Base-by-base conservation (phyloP, 2,797 vertebrate species). In the Paramormyrops hopkinsi region DNA sequence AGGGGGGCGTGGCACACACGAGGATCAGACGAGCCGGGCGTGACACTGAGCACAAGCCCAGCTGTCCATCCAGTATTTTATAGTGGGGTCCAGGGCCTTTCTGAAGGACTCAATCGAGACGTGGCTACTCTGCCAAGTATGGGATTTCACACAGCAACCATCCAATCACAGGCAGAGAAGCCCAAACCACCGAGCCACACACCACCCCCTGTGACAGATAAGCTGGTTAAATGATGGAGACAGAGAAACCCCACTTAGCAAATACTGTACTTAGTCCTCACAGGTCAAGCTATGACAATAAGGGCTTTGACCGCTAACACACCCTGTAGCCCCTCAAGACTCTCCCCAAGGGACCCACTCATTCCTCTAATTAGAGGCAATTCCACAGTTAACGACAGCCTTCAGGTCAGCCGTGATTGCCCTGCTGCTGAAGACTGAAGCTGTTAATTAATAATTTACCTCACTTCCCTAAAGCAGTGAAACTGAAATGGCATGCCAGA, bases 401-500 rank as follows among this genome's bases (percentile, higher is more conserved):
- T 48, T 48, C 83, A 86, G 46, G 46, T 86, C 83, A 51, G 83
- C 51, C 1, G 12, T 14, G 48, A 86, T 8, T 29, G 48, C 48
- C 25, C 14, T 53, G 46, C 46, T 14, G 50, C 22, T 86, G 48
- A 51, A 53, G 9, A 48, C 50, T 22, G 48, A 86, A 50, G 46
- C 22, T 53, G 50, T 85, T 85, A 85, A 85, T 85, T 46, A 51
- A 25, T 79, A 41, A 79, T 79, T 79, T 79, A 79, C 37, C 73
- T 41, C 19, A 79, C 4, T n/a, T 73, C 65, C 46, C n/a, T 85
- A 51, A 85, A 85, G 73, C 33, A n/a, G 73, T 79, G 41, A 79
- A 79, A 79, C 73, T 44, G 41, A 44, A 79, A 79, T 44, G 41
- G 37, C 73, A 19, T 79, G 17, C 33, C 73, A 44, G 73, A 79